A percentile compares a stretch with the other conserved stretches of the same genome.
Conservation (phyloP, 2,888 invertebrate species). For the Reticulitermes lucifugus region DNA sequence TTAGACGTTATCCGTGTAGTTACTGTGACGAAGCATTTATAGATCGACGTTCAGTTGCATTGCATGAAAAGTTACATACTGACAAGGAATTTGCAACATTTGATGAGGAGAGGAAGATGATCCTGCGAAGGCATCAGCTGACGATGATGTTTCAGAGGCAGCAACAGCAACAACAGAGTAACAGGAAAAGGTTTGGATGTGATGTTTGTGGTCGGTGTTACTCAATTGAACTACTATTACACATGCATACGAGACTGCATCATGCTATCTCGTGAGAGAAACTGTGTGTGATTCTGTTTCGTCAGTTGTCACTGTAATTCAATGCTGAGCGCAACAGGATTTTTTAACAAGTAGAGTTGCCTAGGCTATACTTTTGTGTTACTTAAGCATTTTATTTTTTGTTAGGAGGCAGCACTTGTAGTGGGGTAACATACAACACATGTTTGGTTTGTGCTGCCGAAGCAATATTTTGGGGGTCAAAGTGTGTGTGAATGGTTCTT, state of each 20-base stretch:
- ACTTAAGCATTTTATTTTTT: too few species aligned
- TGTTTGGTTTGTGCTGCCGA: too few species aligned
- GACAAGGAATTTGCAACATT: conserved; percentile 29
- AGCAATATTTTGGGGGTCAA: too few species aligned
- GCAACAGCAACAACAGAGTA: not conserved
- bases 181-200: conserved; percentile 14
- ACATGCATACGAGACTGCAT: conserved; percentile 25
- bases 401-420: too few species aligned
- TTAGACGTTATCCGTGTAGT: not conserved
- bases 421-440: too few species aligned
- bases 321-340: too few species aligned
- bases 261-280: conserved; percentile 11
- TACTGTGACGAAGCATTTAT: conserved; percentile 20
- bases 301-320: too few species aligned
- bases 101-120: not conserved
- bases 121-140: not conserved
- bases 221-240: not conserved
- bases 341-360: too few species aligned
- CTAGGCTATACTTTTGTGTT: too few species aligned
- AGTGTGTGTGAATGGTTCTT: too few species aligned
- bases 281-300: too few species aligned
- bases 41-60: conserved; percentile 2
- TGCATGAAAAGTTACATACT: conserved; percentile 19
- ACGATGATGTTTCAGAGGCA: conserved; percentile 2
- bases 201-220: conserved; percentile 15